Evolutionary conservation across 2,888 invertebrate species (phyloP).

Genomic region (Glaucopsyche alexis): DNA sequence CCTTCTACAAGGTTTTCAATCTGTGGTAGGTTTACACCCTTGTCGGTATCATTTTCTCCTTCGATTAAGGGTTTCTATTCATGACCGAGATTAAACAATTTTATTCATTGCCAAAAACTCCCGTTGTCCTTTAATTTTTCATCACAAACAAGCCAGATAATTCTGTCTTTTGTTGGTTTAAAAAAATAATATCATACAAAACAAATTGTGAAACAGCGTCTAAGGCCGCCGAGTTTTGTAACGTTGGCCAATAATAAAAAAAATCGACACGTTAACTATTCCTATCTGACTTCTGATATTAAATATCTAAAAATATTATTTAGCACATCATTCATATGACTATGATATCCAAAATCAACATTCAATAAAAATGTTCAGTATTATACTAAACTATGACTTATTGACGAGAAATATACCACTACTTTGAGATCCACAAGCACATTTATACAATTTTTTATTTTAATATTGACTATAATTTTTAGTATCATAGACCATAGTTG

Average conservation of each 20-base stretch:
- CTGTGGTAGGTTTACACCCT: not conserved
- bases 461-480: too few species aligned
- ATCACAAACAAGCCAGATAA: not conserved
- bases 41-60: not conserved
- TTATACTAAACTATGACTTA: too few species aligned
- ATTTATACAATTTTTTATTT: too few species aligned
- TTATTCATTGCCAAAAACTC: not conserved
- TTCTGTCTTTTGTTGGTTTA: not conserved
- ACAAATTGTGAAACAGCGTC: constrained; percentile 1
- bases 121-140: not conserved
- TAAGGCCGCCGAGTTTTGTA: constrained; percentile 7
- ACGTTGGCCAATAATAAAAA: not conserved
- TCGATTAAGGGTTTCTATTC: not conserved
- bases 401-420: too few species aligned
- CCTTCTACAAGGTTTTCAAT: not conserved
- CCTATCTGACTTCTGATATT: too few species aligned
- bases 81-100: not conserved
- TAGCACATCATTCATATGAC: too few species aligned
- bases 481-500: too few species aligned
- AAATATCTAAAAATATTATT: too few species aligned
- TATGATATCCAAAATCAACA: too few species aligned
- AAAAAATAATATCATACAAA: not conserved
- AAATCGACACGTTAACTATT: not conserved
- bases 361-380: too few species aligned
- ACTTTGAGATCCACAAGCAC: too few species aligned